Evolutionary conservation across 1,140 invertebrate genomes (phyloP).

Genomic region (Drosophila dunni): DNA sequence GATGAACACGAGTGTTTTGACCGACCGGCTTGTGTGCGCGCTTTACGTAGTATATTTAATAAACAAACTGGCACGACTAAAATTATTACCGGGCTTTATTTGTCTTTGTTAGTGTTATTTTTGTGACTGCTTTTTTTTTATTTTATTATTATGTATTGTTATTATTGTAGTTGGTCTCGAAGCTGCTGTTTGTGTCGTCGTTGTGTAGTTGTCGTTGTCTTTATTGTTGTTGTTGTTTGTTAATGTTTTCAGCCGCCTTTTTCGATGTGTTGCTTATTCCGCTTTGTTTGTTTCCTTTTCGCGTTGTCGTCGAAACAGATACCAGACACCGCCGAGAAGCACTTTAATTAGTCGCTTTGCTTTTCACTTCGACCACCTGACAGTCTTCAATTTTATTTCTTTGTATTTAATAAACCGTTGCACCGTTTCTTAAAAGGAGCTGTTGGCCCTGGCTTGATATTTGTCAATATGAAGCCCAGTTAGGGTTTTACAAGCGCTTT

Average conservation of each 20-base stretch:
- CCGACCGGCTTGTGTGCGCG: constrained; percentile 27
- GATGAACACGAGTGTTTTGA: not conserved
- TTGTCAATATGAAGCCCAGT: constrained; percentile 61
- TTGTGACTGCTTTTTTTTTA: constrained; percentile 31
- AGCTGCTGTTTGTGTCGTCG: constrained; percentile 24
- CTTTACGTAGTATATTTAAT: constrained; percentile 64
- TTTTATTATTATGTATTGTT: constrained; percentile 31
- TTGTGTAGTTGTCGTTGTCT: constrained; percentile 29
- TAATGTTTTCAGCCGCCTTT: constrained; percentile 42
- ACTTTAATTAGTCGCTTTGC: constrained; percentile 70
- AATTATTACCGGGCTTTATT: constrained; percentile 71
- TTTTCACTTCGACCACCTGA: constrained; percentile 63
- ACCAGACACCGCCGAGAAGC: constrained; percentile 20
- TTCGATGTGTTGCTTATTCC: constrained; percentile 56
- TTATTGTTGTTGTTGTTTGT: constrained; percentile 35
- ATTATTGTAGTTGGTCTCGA: constrained; percentile 40
- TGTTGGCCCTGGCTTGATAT: constrained; percentile 40
- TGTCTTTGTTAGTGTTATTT: constrained; percentile 37
- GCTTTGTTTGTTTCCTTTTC: constrained; percentile 77
- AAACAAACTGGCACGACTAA: constrained; percentile 80
- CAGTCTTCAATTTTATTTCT: not conserved
- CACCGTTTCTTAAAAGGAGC: constrained; percentile 26
- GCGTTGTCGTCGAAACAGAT: constrained; percentile 42
- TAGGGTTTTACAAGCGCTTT: constrained; percentile 53
- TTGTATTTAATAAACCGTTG: not conserved